Evolutionary conservation across 2,888 invertebrate genomes (phyloP).

Genomic region (Cheiracanthium punctorium): DNA sequence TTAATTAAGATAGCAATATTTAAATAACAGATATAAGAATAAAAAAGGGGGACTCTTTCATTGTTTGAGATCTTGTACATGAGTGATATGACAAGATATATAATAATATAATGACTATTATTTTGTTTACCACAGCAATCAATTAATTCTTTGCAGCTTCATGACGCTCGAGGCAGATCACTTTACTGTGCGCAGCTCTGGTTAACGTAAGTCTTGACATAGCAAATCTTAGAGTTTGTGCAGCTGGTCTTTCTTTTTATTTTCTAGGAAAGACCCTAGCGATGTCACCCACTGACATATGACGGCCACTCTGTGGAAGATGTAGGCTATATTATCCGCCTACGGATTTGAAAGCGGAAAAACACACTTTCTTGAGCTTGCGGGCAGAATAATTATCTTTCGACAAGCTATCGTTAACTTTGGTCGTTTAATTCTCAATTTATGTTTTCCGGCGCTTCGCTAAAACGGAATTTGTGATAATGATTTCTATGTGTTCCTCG

Average conservation of each 20-base stretch:
- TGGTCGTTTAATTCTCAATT: conserved; percentile 15
- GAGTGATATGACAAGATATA: too few species aligned
- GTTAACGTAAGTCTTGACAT: conserved; percentile 53
- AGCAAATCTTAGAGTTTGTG: conserved; percentile 38
- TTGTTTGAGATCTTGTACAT: too few species aligned
- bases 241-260: conserved; percentile 46
- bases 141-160: conserved; percentile 33
- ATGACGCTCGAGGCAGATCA: conserved; percentile 5
- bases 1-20: too few species aligned
- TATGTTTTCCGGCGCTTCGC: background rate
- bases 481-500: too few species aligned
- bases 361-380: background rate
- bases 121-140: conserved; percentile 22
- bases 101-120: background rate
- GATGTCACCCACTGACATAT: conserved; percentile 61
- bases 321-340: conserved; percentile 47
- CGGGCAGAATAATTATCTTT: conserved; percentile 19
- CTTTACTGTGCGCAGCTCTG: conserved; percentile 41
- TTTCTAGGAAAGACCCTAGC: conserved; percentile 32
- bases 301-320: conserved; percentile 35
- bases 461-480: background rate
- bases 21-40: too few species aligned
- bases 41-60: too few species aligned
- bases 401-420: background rate
- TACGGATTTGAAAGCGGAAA: conserved; percentile 33